Base-by-base conservation (phyloP, 1,140 invertebrate genomes). In the Drosophila elegans region DNA sequence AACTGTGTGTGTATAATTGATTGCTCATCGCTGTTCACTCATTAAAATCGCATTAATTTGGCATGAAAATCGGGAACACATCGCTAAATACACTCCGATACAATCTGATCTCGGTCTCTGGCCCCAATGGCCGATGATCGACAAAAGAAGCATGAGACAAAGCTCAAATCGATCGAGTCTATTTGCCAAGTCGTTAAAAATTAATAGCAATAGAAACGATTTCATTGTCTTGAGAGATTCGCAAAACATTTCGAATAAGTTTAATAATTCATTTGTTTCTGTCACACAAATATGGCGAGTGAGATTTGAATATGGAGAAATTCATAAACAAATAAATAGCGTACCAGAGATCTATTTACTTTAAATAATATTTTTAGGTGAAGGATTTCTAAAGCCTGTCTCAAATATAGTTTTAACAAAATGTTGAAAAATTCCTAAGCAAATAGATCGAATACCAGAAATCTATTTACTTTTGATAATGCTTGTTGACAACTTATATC, bases 11-110 rank as follows among this genome's bases (percentile, higher is more conserved):
- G 9, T 13, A 39, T 75, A 75, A 75, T 75, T 74, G 60, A 66
- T 75, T 53, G 41, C 27, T 66, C 59, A 36, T 56, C 52, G 45
- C 44, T 34, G 53, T 5, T 75, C 60, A 75, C 13, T 74, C 73
- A 75, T 75, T 75, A 75, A 75, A 75, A 75, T 29, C 52, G 46
- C 72, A 75, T 75, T 75, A 75, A 74, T 66, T 75, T 67, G 48
- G 46, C 61, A 75, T 75, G 61, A 57, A 75, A 66, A 66, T 66
- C 72, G 73, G 53, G 46, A 45, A 59, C 60, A 48, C 49, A 74
- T 48, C 59, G 34, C 25, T 42, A 46, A 48, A 57, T 16, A 12
- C 27, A 39, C 25, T 48, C 45, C 5, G n/a, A 34, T 12, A 16
- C 11, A 25, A 55, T 39, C 10, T 10, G 16, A 12, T 34, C 38